Percentiles rank a stretch among this genome's conserved stretches.
These are phyloP conservation scores for Furcifer pardalis DNA, from an alignment of 2,797 vertebrate genomes.

Conservation along the genomic window DNA sequence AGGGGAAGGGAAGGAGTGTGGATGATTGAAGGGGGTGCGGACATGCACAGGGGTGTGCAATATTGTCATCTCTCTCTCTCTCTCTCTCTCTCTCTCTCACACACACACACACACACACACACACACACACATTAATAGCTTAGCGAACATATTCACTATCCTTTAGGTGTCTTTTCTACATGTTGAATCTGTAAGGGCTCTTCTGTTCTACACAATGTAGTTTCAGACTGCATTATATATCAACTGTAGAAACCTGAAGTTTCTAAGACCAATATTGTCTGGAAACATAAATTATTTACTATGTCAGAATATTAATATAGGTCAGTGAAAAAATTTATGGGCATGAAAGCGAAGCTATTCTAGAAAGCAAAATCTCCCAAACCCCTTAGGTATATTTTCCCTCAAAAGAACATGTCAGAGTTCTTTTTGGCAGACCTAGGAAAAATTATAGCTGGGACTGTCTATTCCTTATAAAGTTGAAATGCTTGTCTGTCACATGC, in stretches of 20 bases:
- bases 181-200: background rate
- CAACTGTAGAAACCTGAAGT: background rate
- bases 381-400: background rate
- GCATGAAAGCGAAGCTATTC: background rate
- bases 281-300: slow-evolving; percentile 32
- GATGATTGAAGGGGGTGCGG: no score
- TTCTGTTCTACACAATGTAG: background rate
- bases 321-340: background rate
- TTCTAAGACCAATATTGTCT: background rate
- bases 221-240: slow-evolving; percentile 6
- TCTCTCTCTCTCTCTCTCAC: no score
- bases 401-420: slow-evolving; percentile 18
- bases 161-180: background rate
- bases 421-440: slow-evolving; percentile 21
- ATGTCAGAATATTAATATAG: slow-evolving; percentile 26
- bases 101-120: no score
- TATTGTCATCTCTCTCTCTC: no score
- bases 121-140: no score
- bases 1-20: no score
- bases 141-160: no score
- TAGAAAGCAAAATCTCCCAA: background rate
- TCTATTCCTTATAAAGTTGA: slow-evolving; percentile 27
- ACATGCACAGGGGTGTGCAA: no score
- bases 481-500: background rate
- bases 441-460: slow-evolving; percentile 16